These are phyloP conservation scores for Arbacia lixula DNA, from an alignment of 53 echinoderm and acorn worm species.

Conservation along the genomic window DNA sequence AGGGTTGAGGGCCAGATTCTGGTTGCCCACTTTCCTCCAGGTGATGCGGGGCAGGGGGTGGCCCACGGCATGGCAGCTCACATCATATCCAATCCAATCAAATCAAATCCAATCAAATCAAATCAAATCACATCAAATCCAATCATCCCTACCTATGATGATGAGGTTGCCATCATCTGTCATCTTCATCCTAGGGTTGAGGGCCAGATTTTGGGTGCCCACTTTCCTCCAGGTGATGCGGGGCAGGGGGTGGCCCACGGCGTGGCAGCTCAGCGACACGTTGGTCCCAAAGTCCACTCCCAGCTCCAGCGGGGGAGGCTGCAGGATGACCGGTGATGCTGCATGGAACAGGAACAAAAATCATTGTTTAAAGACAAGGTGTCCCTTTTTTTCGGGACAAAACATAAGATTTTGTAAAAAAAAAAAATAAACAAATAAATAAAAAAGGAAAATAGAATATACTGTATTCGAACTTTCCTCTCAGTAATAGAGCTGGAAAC, in stretches of 20 bases:
- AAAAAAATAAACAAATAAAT: too few species aligned
- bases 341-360: background rate
- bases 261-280: conserved; percentile 82
- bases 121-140: too few species aligned
- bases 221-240: conserved; percentile 76
- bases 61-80: conserved; percentile 85
- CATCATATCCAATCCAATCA: too few species aligned
- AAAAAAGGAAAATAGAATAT: too few species aligned
- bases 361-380: too few species aligned
- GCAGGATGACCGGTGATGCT: conserved; percentile 83
- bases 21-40: conserved; percentile 75
- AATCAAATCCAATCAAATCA: too few species aligned
- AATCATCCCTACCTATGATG: conserved; percentile 79
- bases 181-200: conserved; percentile 57
- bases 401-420: too few species aligned
- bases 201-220: conserved; percentile 36
- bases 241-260: conserved; percentile 81
- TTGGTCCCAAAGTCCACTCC: conserved; percentile 82
- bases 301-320: conserved; percentile 64
- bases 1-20: conserved; percentile 39
- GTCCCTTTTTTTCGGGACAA: too few species aligned
- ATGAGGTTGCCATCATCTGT: conserved; percentile 70
- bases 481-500: too few species aligned
- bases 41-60: conserved; percentile 71
- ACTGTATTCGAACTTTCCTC: too few species aligned